phyloP scores from a whole-genome alignment of 2,113 vertebrate species.

The Megatriorchis doriae region DNA sequence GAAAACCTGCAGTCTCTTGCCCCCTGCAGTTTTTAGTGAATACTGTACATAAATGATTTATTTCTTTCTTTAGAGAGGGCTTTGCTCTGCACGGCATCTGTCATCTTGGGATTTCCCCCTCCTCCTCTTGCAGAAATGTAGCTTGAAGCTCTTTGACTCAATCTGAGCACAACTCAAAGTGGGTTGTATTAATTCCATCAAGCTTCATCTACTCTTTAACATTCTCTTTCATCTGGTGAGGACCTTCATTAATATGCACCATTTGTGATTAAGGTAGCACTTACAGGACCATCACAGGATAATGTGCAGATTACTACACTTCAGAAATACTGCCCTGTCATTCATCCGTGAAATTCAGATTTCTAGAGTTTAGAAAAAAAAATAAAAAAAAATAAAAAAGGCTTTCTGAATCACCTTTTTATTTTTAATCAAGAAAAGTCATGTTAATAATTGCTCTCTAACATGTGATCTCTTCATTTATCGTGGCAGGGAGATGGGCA shows the following conservation, averaged over 20 bases:
- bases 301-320: not conserved
- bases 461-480: not conserved
- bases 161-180: not conserved
- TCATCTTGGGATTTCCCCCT: not conserved
- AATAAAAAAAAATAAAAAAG: not conserved
- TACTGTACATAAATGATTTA: slow-evolving; percentile 48
- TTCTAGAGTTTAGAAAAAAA: not conserved
- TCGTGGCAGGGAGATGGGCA: not conserved
- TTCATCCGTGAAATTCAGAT: not conserved
- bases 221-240: slow-evolving; percentile 44
- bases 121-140: not conserved
- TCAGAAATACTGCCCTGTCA: not conserved
- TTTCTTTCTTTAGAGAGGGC: slow-evolving; percentile 31
- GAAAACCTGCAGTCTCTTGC: slow-evolving; percentile 48
- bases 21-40: slow-evolving; percentile 39
- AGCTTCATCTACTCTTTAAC: slow-evolving; percentile 13
- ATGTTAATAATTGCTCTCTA: not conserved
- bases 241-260: slow-evolving; percentile 37
- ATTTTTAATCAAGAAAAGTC: not conserved
- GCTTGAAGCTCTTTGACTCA: slow-evolving; percentile 33
- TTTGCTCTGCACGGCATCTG: slow-evolving; percentile 17
- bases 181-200: slow-evolving; percentile 38
- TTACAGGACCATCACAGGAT: not conserved
- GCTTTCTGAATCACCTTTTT: not conserved
- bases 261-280: slow-evolving; percentile 36